Evolutionary conservation across 2,113 vertebrate genomes (phyloP).

Genomic region (Ailuropoda melanoleuca): DNA sequence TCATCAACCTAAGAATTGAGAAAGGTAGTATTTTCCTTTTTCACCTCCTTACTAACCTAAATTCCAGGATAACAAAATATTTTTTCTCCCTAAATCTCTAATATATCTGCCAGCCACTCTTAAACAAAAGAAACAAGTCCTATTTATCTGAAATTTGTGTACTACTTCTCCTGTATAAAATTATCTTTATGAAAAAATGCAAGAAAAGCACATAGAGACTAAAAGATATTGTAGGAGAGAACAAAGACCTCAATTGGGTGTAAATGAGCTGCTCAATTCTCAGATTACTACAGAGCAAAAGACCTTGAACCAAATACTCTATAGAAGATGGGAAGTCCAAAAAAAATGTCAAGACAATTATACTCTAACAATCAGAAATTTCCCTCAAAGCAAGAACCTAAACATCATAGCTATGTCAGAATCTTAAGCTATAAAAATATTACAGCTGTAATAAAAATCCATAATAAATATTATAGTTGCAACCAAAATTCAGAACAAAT

Average conservation of each 20-base stretch:
- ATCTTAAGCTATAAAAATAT: not conserved
- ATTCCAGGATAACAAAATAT: not conserved
- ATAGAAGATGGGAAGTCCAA: not conserved
- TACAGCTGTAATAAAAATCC: not conserved
- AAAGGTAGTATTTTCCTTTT: not conserved
- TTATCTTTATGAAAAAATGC: not conserved
- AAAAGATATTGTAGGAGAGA: not conserved
- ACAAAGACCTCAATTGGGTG: not conserved
- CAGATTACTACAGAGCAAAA: not conserved
- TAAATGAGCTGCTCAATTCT: not conserved
- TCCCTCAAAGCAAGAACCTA: not conserved
- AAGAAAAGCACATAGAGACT: not conserved
- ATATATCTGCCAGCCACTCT: not conserved
- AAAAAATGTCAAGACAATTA: not conserved
- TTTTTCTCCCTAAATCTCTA: not conserved
- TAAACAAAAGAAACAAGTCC: not conserved
- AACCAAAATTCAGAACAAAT: constrained; percentile 8
- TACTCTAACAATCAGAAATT: not conserved
- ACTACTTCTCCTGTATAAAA: not conserved
- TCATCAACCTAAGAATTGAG: not conserved
- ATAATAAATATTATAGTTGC: not conserved
- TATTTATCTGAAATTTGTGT: not conserved
- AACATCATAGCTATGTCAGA: not conserved
- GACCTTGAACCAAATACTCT: not conserved
- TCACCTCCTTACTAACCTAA: not conserved